Conservation (phyloP, 2,113 vertebrate species). For the Corvus hawaiiensis region DNA sequence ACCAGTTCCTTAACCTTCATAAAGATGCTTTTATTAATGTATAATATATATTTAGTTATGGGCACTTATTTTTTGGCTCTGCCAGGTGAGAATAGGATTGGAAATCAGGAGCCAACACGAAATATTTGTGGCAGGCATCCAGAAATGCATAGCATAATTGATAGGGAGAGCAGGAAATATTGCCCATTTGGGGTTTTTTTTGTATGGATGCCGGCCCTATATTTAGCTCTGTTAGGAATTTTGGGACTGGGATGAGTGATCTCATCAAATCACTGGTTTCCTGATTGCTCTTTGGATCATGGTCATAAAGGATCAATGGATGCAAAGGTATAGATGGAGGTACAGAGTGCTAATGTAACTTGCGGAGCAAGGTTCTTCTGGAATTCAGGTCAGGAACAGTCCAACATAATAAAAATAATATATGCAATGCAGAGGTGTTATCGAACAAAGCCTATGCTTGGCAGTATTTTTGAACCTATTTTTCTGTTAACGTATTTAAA, state of each 20-base stretch:
- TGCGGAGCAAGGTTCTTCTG: neutral
- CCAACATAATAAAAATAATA: constrained; percentile 13
- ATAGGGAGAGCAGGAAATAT: neutral
- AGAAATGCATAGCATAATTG: neutral
- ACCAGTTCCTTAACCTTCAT: neutral
- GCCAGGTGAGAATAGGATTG: neutral
- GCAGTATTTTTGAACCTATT: constrained; percentile 1
- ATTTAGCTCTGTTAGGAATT: neutral
- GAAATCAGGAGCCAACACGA: neutral
- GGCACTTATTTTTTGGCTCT: neutral
- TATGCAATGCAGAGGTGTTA: neutral
- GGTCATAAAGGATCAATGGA: neutral
- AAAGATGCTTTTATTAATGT: neutral
- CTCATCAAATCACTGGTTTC: neutral
- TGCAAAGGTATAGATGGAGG: neutral
- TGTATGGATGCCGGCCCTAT: neutral
- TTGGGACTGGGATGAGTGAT: neutral
- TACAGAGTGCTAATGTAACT: neutral
- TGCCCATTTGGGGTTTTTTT: neutral
- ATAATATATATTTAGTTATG: neutral
- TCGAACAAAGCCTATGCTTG: neutral
- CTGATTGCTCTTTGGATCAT: neutral
- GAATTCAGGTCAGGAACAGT: neutral
- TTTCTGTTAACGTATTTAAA: constrained; percentile 20
- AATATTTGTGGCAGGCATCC: neutral